Base-by-base conservation (phyloP, 2,113 vertebrate genomes). In the Cyphomyrus discorhynchus region DNA sequence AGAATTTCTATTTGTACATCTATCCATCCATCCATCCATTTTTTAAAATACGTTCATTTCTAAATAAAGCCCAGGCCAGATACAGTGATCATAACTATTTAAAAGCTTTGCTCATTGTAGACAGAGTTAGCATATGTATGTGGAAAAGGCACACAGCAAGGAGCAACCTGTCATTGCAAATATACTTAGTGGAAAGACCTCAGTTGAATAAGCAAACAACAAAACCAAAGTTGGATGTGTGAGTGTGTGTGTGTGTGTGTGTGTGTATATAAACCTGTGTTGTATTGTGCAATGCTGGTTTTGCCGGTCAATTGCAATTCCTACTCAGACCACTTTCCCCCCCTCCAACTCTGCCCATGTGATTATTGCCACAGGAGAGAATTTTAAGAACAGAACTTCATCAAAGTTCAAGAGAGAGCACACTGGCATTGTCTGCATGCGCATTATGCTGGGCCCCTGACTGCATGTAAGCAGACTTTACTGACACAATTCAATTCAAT, bases 261-360 rank as follows among this genome's bases (percentile, higher is more conserved):
- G 49, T 50, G 13, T 52, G 3, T 50, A 1, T 50, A 17, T 52
- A n/a, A n/a, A 6, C 56, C 56, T 58, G 21, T n/a, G n/a, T n/a
- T n/a, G n/a, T n/a, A 90, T 90, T 58, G 90, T 88, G 91, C 90
- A 90, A 90, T 95, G 95, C 95, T 58, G 91, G 77, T 47, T 35
- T 6, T 87, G 58, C 58, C 8, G 11, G n/a, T 66, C n/a, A 27
- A 66, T 10, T 66, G 62, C 9, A 66, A 31, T 66, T 27, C 24
- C 8, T 10, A 66, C 58, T 10, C 24, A 66, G 58, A n/a, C n/a
- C 58, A 66, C 58, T 53, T 56, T 21, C 19, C 56, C 19, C 21
- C 21, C 21, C 56, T 8, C 58, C 21, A 62, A 10, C 24, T 62
- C 24, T 9, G 8, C 58, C 58, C 58, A 62, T 62, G 8, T 62